phyloP scores from a whole-genome alignment of 2,113 vertebrate genomes.

The Calidris pygmaea region DNA sequence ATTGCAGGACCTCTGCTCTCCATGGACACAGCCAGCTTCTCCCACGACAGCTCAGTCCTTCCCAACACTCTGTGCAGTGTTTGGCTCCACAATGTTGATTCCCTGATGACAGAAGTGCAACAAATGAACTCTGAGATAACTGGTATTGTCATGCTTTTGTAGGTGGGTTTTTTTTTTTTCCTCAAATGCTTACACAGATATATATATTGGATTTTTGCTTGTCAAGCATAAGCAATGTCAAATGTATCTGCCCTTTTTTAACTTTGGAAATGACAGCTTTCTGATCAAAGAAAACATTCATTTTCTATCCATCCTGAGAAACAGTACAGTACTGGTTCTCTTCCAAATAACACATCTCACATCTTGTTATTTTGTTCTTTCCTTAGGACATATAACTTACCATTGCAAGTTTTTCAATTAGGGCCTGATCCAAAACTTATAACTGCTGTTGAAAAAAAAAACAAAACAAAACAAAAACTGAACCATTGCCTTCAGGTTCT shows the following conservation, averaged over 20 bases:
- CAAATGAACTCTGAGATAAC: background rate
- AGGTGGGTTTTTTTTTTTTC: background rate
- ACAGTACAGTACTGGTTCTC: background rate
- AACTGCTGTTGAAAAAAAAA: background rate
- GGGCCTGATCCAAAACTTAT: slow-evolving; percentile 16
- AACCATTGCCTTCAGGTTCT: background rate
- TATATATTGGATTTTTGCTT: background rate
- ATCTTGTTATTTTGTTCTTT: slow-evolving; percentile 11
- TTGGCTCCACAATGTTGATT: background rate
- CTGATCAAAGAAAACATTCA: background rate
- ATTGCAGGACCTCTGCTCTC: background rate
- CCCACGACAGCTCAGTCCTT: background rate
- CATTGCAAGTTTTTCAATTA: slow-evolving; percentile 32
- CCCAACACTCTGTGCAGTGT: background rate
- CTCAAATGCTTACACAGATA: background rate
- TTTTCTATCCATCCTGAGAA: background rate
- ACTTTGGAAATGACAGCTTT: background rate
- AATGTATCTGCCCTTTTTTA: background rate
- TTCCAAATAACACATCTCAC: slow-evolving; percentile 17
- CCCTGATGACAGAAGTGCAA: background rate
- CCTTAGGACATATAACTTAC: background rate
- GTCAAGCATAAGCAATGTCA: background rate
- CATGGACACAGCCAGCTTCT: background rate
- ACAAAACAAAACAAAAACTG: background rate
- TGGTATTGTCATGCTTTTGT: background rate